A percentile compares a stretch with the other conserved stretches of the same genome.
These are phyloP conservation scores for Macrotis lagotis DNA, from an alignment of 2,113 vertebrate species.

Conservation along the genomic window DNA sequence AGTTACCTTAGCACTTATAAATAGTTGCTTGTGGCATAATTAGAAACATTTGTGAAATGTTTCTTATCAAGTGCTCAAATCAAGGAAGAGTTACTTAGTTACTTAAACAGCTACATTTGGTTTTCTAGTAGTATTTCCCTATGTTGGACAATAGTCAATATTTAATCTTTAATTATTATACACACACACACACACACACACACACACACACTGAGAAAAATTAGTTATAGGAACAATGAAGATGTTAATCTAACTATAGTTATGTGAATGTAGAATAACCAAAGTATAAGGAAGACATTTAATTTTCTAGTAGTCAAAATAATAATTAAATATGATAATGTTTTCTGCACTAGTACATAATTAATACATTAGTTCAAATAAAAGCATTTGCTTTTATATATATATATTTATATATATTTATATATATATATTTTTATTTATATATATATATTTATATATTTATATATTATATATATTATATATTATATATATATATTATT, in stretches of 20 bases:
- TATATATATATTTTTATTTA: too few relatives aligned
- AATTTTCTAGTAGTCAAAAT: not conserved
- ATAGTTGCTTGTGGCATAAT: not conserved
- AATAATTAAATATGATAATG: conserved; percentile 16
- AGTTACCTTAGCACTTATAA: not conserved
- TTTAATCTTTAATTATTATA: too few relatives aligned
- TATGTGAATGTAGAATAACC: not conserved
- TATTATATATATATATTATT: too few relatives aligned
- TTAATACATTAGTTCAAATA: too few relatives aligned
- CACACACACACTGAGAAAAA: too few relatives aligned
- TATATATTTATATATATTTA: too few relatives aligned
- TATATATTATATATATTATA: too few relatives aligned
- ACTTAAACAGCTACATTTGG: not conserved
- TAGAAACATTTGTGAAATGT: not conserved
- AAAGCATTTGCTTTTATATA: too few relatives aligned
- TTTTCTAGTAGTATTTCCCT: not conserved
- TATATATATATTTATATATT: too few relatives aligned
- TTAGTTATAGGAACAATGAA: not conserved
- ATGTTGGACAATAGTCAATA: too few relatives aligned
- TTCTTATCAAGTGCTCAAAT: not conserved
- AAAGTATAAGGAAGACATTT: conserved; percentile 1
- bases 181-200: too few relatives aligned
- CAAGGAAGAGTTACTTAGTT: not conserved
- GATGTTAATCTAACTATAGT: not conserved
- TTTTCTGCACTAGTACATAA: too few relatives aligned